A percentile compares a stretch with the other conserved stretches of the same genome.
These are phyloP conservation scores for Dipodomys spectabilis DNA, from an alignment of 2,113 vertebrate genomes.

Conservation along the genomic window DNA sequence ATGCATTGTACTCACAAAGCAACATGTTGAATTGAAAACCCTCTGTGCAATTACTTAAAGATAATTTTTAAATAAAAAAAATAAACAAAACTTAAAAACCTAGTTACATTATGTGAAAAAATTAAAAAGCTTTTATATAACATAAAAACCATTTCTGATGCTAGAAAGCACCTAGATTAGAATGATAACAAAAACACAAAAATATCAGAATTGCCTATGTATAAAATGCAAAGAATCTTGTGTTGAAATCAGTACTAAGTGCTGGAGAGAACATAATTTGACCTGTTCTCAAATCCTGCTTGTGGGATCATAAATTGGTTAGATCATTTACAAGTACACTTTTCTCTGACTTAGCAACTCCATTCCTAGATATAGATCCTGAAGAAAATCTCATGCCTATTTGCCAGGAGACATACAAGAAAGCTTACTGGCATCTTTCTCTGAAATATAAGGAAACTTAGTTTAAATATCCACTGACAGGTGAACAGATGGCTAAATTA, in stretches of 20 bases:
- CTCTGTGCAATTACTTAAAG: no score
- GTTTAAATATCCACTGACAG: constrained; percentile 27
- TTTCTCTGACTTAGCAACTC: neutral
- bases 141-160: neutral
- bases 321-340: neutral
- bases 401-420: constrained; percentile 24
- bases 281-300: neutral
- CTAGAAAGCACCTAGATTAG: neutral
- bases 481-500: neutral
- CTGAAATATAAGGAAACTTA: constrained; percentile 30
- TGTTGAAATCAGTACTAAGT: neutral
- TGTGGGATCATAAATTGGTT: neutral
- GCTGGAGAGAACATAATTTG: neutral
- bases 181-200: neutral
- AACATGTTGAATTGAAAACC: no score
- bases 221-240: constrained; percentile 25
- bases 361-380: neutral
- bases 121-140: neutral
- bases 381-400: constrained; percentile 15
- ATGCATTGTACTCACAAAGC: no score
- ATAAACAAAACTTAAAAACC: neutral
- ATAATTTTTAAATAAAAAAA: neutral
- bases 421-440: constrained; percentile 1
- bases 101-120: no score
- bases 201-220: neutral